phyloP scores from a whole-genome alignment of 2,113 vertebrate species.

The Pleuronectes platessa region DNA sequence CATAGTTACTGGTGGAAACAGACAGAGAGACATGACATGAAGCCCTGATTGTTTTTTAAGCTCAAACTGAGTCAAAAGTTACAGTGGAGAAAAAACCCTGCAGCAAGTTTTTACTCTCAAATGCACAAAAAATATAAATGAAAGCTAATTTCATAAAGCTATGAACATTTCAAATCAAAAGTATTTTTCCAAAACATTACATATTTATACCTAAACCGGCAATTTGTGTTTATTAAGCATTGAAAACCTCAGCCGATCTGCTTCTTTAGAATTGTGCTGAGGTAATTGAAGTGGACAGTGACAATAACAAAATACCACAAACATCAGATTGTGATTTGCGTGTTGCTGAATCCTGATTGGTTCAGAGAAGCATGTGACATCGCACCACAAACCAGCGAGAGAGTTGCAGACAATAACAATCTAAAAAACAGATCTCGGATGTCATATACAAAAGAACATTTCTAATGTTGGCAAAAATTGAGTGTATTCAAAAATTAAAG shows the following conservation, averaged over 20 bases:
- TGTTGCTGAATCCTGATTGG: not conserved
- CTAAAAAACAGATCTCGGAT: too few relatives aligned
- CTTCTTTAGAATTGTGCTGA: too few relatives aligned
- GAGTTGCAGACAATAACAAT: too few relatives aligned
- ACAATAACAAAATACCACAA: not conserved
- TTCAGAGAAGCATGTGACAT: not conserved
- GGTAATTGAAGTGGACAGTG: too few relatives aligned
- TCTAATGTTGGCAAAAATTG: not conserved
- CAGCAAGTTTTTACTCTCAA: not conserved
- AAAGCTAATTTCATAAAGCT: not conserved
- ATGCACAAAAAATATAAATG: not conserved
- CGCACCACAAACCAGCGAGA: too few relatives aligned
- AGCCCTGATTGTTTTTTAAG: not conserved
- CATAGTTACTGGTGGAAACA: not conserved
- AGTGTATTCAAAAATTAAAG: too few relatives aligned
- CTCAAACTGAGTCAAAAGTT: not conserved
- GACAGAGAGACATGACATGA: not conserved
- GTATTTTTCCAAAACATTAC: not conserved
- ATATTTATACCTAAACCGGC: not conserved
- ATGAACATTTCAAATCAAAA: not conserved
- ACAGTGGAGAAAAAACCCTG: not conserved
- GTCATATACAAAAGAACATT: too few relatives aligned
- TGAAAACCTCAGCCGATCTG: too few relatives aligned
- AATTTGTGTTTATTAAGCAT: not conserved
- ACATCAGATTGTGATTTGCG: not conserved